Evolutionary conservation across 2,888 invertebrate genomes (phyloP).

Genomic region (Minunthozetes semirufus): DNA sequence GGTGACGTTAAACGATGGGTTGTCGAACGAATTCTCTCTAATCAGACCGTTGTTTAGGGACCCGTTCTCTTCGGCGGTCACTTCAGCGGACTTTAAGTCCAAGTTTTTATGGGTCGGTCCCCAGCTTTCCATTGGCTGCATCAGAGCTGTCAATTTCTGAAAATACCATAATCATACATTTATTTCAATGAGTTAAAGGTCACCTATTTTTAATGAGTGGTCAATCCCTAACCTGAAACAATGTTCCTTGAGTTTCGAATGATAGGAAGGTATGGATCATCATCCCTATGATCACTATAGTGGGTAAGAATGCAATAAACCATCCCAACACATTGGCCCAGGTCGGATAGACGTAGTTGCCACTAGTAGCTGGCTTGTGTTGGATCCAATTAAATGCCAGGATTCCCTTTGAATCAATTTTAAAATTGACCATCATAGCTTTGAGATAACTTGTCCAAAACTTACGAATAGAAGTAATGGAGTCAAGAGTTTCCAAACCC

Average conservation of each 20-base stretch:
- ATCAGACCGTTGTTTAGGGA: conserved; percentile 27
- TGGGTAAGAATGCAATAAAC: conserved; percentile 65
- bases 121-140: conserved; percentile 67
- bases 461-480: conserved; percentile 65
- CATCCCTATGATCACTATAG: conserved; percentile 55
- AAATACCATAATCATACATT: neutral
- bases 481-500: conserved; percentile 69
- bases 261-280: conserved; percentile 45
- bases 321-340: conserved; percentile 74
- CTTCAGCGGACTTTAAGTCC: conserved; percentile 28
- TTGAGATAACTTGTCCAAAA: conserved; percentile 37
- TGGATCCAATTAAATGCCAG: conserved; percentile 72
- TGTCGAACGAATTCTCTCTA: conserved; percentile 43
- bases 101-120: conserved; percentile 50
- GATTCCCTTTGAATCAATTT: conserved; percentile 56
- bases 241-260: conserved; percentile 28
- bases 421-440: neutral
- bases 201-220: too few species aligned
- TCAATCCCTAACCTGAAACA: neutral
- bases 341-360: conserved; percentile 66
- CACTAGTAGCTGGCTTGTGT: conserved; percentile 65
- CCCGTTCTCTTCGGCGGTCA: conserved; percentile 38
- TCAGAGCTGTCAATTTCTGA: conserved; percentile 58
- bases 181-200: too few species aligned
- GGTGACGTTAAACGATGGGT: conserved; percentile 43